Percentiles rank a stretch among this genome's conserved stretches.
These are phyloP conservation scores for Ancistrus triradiatus DNA, from an alignment of 2,113 vertebrate species.

Conservation along the genomic window DNA sequence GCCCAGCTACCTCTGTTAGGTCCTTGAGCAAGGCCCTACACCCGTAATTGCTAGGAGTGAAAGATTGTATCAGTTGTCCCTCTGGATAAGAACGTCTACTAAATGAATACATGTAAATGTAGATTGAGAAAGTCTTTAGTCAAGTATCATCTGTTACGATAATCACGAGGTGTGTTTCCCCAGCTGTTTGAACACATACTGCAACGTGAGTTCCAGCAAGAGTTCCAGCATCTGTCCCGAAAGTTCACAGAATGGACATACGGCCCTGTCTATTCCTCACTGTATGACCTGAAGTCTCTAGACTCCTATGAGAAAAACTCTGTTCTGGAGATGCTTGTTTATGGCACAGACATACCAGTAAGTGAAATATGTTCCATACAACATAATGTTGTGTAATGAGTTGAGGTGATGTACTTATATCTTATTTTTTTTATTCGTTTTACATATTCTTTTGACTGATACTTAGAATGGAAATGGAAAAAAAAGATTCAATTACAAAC, in stretches of 20 bases:
- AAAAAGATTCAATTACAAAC: too few relatives aligned
- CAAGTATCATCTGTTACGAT: too few relatives aligned
- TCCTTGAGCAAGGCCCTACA: too few relatives aligned
- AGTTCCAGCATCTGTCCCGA: conserved; percentile 85
- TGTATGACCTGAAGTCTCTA: conserved; percentile 86
- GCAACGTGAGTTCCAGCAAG: conserved; percentile 81
- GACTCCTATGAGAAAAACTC: conserved; percentile 88
- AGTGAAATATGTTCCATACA: conserved; percentile 53
- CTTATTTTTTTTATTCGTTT: too few relatives aligned
- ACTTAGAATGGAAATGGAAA: neutral
- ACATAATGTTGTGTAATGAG: too few relatives aligned
- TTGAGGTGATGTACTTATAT: too few relatives aligned
- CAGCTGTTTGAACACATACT: conserved; percentile 91
- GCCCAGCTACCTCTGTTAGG: too few relatives aligned
- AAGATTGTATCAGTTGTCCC: too few relatives aligned
- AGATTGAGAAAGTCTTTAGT: too few relatives aligned
- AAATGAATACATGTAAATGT: neutral
- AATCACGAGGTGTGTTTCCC: too few relatives aligned
- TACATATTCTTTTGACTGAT: neutral
- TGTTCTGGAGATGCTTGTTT: conserved; percentile 85
- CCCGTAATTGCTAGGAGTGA: too few relatives aligned
- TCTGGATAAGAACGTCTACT: too few relatives aligned
- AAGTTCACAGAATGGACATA: conserved; percentile 98
- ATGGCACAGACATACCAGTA: conserved; percentile 85
- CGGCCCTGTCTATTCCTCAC: conserved; percentile 87